phyloP scores from a whole-genome alignment of 2,797 vertebrate genomes.

The Monodelphis domestica region DNA sequence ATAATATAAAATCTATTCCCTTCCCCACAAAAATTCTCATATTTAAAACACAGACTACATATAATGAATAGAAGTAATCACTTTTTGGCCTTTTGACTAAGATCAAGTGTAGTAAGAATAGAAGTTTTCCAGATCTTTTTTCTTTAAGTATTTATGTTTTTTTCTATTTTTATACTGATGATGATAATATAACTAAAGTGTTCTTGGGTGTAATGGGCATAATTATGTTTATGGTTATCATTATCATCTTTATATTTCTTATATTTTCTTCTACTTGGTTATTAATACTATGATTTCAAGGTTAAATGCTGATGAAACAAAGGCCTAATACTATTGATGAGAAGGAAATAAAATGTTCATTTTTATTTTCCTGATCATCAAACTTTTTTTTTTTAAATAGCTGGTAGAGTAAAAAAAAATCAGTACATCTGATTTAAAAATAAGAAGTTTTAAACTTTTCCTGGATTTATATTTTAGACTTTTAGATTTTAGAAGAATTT shows the following conservation, averaged over 20 bases:
- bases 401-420: background rate
- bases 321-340: background rate
- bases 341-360: background rate
- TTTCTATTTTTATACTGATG: fast-evolving
- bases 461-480: background rate
- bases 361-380: background rate
- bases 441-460: background rate
- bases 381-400: background rate
- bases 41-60: background rate
- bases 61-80: background rate
- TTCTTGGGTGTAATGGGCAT: background rate
- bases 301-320: background rate
- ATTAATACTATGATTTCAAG: background rate
- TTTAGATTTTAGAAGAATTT: background rate
- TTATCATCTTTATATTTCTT: background rate
- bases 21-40: background rate
- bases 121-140: background rate
- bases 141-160: background rate
- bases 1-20: background rate
- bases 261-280: background rate
- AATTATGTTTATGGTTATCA: background rate
- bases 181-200: background rate
- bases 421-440: background rate
- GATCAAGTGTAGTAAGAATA: no score
- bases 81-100: fast-evolving